Evolutionary conservation across 2,888 invertebrate species (phyloP).

Genomic region (Azorinus chamasolen): DNA sequence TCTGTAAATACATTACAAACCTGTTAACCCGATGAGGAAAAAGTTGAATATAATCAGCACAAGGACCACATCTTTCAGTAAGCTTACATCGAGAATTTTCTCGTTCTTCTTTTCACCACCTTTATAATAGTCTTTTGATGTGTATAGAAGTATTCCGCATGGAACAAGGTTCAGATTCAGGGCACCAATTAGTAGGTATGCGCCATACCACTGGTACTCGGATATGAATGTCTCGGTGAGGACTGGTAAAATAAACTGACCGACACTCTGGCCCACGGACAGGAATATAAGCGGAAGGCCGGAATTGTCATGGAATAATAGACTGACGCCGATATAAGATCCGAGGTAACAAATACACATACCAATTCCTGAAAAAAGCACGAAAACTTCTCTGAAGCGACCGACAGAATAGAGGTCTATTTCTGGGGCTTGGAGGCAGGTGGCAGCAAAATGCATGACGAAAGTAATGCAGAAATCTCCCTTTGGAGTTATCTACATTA

Average conservation of each 20-base stretch:
- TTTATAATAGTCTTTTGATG: constrained; percentile 8
- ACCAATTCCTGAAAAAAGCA: constrained; percentile 6
- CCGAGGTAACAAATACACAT: constrained; percentile 30
- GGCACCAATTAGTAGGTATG: constrained; percentile 24
- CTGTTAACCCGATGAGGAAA: too few relatives aligned
- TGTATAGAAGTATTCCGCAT: constrained; percentile 32
- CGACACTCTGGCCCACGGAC: constrained; percentile 28
- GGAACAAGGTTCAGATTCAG: constrained; percentile 25
- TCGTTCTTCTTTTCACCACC: too few relatives aligned
- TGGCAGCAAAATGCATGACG: too few relatives aligned
- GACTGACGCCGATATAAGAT: constrained; percentile 22
- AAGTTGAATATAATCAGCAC: too few relatives aligned
- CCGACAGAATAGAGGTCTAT: too few relatives aligned
- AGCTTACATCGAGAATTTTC: too few relatives aligned
- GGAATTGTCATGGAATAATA: constrained; percentile 30
- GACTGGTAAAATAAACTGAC: constrained; percentile 31
- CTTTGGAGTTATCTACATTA: too few relatives aligned
- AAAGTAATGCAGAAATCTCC: too few relatives aligned
- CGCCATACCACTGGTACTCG: constrained; percentile 36
- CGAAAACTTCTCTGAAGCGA: too few relatives aligned
- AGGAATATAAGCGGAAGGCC: constrained; percentile 19
- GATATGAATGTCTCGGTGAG: constrained; percentile 26
- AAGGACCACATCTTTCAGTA: too few relatives aligned
- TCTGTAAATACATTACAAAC: too few relatives aligned
- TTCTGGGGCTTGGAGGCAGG: too few relatives aligned